Conservation (phyloP, 2,797 vertebrate genomes). For the Coluber constrictor region DNA sequence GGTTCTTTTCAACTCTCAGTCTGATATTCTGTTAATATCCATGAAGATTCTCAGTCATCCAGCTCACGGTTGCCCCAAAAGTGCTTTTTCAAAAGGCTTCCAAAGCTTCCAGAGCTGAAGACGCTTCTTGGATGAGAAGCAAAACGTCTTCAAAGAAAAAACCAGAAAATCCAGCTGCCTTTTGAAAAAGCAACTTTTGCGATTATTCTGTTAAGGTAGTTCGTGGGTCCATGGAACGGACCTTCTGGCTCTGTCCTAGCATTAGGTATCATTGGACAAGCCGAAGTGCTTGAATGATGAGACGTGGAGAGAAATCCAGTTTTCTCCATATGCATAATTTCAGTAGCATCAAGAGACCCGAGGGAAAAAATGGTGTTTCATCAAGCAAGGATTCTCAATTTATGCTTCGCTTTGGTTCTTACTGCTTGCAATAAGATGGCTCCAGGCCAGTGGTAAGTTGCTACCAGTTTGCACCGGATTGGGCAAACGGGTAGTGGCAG, state of each 20-base stretch:
- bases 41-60: no score
- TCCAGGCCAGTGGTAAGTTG: background rate
- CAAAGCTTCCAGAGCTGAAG: no score
- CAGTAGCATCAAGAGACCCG: background rate
- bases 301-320: background rate
- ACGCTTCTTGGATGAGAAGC: no score
- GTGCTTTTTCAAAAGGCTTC: no score
- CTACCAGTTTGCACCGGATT: no score
- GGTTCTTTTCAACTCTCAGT: no score
- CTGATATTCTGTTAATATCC: background rate
- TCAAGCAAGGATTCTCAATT: background rate
- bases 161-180: no score
- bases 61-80: no score
- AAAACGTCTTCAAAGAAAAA: no score
- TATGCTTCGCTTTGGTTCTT: no score
- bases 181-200: no score
- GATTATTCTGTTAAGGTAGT: background rate
- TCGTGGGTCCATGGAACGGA: background rate
- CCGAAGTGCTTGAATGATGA: background rate
- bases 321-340: background rate
- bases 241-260: background rate
- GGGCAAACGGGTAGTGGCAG: no score
- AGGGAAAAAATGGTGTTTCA: background rate
- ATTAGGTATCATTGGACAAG: background rate
- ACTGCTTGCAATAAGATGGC: background rate